phyloP scores from a whole-genome alignment of 2,797 vertebrate genomes.

The Dendrocincla fuliginosa region DNA sequence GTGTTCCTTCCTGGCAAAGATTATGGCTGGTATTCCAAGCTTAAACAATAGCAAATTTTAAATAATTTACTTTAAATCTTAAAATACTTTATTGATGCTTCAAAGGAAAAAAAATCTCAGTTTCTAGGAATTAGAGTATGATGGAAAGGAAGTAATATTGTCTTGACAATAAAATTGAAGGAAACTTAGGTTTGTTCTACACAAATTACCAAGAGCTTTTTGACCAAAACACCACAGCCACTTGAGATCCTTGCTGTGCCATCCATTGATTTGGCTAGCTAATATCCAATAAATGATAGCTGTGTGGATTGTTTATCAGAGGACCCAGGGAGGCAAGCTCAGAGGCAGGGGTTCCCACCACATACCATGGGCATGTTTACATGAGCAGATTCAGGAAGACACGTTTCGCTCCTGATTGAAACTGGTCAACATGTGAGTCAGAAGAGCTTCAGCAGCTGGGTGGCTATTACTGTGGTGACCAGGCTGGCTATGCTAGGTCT shows the following conservation, averaged over 20 bases:
- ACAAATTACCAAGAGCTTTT: not conserved
- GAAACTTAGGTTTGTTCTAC: not conserved
- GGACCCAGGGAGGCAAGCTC: not conserved
- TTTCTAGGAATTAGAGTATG: not conserved
- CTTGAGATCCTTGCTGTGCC: not conserved
- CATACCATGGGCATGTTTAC: not conserved
- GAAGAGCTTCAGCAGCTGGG: not conserved
- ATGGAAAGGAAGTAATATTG: not conserved
- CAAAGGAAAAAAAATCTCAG: not conserved
- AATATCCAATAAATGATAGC: not conserved
- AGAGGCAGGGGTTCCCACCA: not conserved
- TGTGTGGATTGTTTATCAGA: not conserved
- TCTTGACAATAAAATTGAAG: not conserved
- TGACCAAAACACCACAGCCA: not conserved
- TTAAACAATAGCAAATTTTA: not conserved
- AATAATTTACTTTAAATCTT: not conserved
- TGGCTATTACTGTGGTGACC: not conserved
- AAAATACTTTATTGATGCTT: not conserved
- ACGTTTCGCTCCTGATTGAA: not conserved
- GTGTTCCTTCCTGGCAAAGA: not conserved
- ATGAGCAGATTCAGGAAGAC: rapidly evolving
- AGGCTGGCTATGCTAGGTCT: not conserved
- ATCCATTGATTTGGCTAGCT: not conserved
- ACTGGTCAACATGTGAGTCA: not conserved
- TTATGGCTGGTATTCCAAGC: not conserved